phyloP scores from a whole-genome alignment of 2,888 invertebrate genomes.

The Gortyna flavago region DNA sequence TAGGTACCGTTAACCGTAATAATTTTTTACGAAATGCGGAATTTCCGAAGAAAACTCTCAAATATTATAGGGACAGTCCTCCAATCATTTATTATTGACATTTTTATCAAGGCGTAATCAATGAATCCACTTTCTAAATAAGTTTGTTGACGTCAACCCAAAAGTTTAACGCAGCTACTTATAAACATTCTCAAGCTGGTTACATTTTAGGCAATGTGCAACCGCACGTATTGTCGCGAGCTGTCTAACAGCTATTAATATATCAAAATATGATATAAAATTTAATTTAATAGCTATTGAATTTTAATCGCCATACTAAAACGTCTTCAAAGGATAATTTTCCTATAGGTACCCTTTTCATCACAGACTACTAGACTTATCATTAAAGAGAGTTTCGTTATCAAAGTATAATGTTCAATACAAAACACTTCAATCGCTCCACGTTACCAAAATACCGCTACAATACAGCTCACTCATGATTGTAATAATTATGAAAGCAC shows the following conservation, averaged over 20 bases:
- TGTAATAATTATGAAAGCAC: constrained; percentile 59
- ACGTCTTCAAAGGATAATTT: not conserved
- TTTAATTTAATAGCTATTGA: too few species aligned
- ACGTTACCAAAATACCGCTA: constrained; percentile 25
- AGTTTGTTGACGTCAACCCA: not conserved
- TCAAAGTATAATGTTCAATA: constrained; percentile 10
- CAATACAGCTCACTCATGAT: constrained; percentile 45
- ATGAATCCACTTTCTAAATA: not conserved
- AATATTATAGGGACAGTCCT: too few species aligned
- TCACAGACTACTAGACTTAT: too few species aligned
- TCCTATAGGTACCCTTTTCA: not conserved
- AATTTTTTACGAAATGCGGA: not conserved
- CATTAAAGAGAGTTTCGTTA: not conserved
- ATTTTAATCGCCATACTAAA: not conserved
- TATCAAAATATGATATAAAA: too few species aligned
- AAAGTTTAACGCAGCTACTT: not conserved
- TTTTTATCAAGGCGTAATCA: constrained; percentile 4
- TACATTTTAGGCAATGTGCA: constrained; percentile 23
- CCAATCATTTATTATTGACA: not conserved
- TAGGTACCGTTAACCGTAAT: not conserved
- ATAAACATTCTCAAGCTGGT: constrained; percentile 1
- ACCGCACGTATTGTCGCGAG: constrained; percentile 19
- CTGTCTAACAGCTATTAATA: too few species aligned
- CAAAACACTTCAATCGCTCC: constrained; percentile 13
- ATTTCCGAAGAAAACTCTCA: not conserved